Evolutionary conservation across 2,113 vertebrate species (phyloP).

Genomic region (Donacobius atricapilla): DNA sequence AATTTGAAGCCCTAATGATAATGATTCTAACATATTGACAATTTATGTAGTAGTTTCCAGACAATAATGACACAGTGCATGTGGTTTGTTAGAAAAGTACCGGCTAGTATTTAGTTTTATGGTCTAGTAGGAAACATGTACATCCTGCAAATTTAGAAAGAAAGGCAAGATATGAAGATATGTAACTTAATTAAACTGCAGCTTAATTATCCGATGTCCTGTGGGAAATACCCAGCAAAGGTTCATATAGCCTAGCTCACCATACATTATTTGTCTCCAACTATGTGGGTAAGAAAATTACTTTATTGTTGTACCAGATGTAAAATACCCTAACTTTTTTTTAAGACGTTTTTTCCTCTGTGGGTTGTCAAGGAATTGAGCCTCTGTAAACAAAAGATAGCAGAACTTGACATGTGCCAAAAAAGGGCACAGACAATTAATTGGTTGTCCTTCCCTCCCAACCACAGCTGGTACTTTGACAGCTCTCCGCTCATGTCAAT

Average conservation of each 20-base stretch:
- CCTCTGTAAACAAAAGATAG: background rate
- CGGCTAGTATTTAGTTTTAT: background rate
- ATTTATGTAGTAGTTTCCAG: background rate
- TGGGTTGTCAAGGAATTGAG: background rate
- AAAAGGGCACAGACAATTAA: slow-evolving; percentile 11
- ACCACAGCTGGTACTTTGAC: slow-evolving; percentile 45
- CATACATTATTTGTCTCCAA: background rate
- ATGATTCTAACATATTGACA: background rate
- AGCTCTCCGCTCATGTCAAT: background rate
- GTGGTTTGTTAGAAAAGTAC: background rate
- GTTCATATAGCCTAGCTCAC: background rate
- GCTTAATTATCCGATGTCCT: background rate
- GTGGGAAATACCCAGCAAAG: background rate
- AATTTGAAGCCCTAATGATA: background rate
- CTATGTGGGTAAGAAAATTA: background rate
- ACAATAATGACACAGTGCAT: background rate
- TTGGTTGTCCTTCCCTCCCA: slow-evolving; percentile 17
- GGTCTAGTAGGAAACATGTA: background rate
- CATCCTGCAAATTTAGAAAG: background rate
- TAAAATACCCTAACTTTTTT: background rate
- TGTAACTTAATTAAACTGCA: background rate
- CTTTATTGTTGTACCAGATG: background rate
- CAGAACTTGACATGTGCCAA: background rate
- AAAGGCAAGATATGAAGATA: background rate
- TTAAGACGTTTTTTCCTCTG: background rate